These are phyloP conservation scores for Diplazon laetatorius DNA, from an alignment of 2,888 invertebrate species.

Conservation along the genomic window DNA sequence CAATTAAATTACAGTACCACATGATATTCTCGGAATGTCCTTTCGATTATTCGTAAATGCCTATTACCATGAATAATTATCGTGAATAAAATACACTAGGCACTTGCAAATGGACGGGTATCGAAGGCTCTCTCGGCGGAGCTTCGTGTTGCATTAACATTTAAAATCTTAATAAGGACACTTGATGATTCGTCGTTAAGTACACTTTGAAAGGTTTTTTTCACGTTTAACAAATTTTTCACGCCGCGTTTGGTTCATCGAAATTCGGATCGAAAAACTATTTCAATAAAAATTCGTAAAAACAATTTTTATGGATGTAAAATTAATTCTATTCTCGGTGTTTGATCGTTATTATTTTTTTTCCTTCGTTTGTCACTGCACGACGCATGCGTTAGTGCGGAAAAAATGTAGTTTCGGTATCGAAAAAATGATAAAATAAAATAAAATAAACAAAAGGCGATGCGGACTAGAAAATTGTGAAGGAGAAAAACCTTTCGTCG, in stretches of 20 bases:
- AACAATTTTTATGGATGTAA: neutral
- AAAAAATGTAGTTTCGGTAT: constrained; percentile 51
- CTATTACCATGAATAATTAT: constrained; percentile 46
- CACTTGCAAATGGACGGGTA: constrained; percentile 68
- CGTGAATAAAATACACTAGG: constrained; percentile 61
- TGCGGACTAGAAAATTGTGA: constrained; percentile 74
- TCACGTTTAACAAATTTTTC: constrained; percentile 36
- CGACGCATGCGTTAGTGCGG: constrained; percentile 39
- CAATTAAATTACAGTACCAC: constrained; percentile 28
- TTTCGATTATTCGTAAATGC: constrained; percentile 22
- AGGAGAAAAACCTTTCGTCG: constrained; percentile 38
- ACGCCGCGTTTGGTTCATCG: constrained; percentile 23
- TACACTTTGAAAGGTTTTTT: constrained; percentile 73
- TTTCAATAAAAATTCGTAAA: neutral
- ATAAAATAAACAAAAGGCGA: no score
- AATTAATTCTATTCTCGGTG: no score
- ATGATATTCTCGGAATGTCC: constrained; percentile 65
- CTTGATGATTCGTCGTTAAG: constrained; percentile 73
- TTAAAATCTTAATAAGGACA: constrained; percentile 71
- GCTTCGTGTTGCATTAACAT: constrained; percentile 40
- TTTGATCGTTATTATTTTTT: no score
- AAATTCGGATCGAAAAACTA: constrained; percentile 5
- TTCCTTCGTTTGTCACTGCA: constrained; percentile 52
- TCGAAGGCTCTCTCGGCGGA: constrained; percentile 53
- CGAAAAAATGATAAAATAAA: constrained; percentile 41